phyloP scores from a whole-genome alignment of 2,888 invertebrate genomes.

The Agrypnus murinus region DNA sequence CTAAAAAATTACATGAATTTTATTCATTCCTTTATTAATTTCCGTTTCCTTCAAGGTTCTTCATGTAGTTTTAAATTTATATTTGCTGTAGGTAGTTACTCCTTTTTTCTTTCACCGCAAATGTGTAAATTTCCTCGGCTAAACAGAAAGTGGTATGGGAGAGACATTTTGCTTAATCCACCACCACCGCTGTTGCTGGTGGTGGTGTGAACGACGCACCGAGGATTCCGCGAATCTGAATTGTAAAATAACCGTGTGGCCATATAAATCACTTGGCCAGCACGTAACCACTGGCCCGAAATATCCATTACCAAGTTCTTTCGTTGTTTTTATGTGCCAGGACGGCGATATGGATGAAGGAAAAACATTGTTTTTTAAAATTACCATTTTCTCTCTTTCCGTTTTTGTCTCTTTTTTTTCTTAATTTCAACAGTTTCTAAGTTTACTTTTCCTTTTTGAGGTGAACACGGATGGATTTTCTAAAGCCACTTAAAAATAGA shows the following conservation, averaged over 20 bases:
- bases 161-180: conserved; percentile 3
- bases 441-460: too few relatives aligned
- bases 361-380: neutral
- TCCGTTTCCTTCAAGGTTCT: too few relatives aligned
- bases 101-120: neutral
- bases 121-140: conserved; percentile 7
- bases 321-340: conserved; percentile 21
- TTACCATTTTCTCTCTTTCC: too few relatives aligned
- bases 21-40: too few relatives aligned
- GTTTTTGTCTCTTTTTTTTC: too few relatives aligned
- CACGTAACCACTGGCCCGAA: conserved; percentile 33
- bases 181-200: conserved; percentile 6
- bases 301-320: conserved; percentile 35
- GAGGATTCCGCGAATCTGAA: conserved; percentile 37
- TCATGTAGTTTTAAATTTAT: too few relatives aligned
- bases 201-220: conserved; percentile 23
- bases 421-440: too few relatives aligned
- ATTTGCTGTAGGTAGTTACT: too few relatives aligned
- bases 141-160: conserved; percentile 5
- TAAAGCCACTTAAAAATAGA: too few relatives aligned
- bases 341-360: neutral
- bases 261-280: conserved; percentile 43
- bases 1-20: too few relatives aligned
- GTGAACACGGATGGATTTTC: too few relatives aligned
- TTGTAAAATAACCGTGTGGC: conserved; percentile 41